Evolutionary conservation across 2,888 invertebrate species (phyloP).

Genomic region (Monopis laevigella): DNA sequence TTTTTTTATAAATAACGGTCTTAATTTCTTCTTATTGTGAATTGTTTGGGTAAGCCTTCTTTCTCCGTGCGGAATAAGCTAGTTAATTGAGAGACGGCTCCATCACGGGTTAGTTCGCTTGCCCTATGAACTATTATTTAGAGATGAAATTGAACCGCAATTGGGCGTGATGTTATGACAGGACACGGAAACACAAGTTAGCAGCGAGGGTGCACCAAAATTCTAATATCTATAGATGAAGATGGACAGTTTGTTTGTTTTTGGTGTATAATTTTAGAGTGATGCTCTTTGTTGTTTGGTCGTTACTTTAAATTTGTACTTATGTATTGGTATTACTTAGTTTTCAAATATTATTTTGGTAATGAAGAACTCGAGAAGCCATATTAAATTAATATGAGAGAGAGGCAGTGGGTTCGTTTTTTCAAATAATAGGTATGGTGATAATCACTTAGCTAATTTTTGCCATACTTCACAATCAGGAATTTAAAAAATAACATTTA

Average conservation of each 20-base stretch:
- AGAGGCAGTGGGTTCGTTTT: no score
- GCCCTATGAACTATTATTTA: neutral
- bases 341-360: no score
- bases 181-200: conserved; percentile 46
- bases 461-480: no score
- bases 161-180: conserved; percentile 57
- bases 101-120: neutral
- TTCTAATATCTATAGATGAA: neutral
- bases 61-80: conserved; percentile 1
- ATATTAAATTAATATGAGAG: no score
- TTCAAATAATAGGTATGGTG: no score
- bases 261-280: neutral
- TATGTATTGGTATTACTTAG: no score
- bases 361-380: no score
- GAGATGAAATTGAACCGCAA: conserved; percentile 4
- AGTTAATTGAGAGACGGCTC: conserved; percentile 4
- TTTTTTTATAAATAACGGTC: no score
- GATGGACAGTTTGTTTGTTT: conserved; percentile 2
- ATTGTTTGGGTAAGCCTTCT: no score
- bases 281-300: neutral
- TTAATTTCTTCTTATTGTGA: neutral
- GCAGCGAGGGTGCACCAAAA: conserved; percentile 17
- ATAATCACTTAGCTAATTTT: no score
- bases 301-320: no score
- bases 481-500: no score